Conservation (phyloP, 2,888 invertebrate genomes). For the Pantelozetes paolii region DNA sequence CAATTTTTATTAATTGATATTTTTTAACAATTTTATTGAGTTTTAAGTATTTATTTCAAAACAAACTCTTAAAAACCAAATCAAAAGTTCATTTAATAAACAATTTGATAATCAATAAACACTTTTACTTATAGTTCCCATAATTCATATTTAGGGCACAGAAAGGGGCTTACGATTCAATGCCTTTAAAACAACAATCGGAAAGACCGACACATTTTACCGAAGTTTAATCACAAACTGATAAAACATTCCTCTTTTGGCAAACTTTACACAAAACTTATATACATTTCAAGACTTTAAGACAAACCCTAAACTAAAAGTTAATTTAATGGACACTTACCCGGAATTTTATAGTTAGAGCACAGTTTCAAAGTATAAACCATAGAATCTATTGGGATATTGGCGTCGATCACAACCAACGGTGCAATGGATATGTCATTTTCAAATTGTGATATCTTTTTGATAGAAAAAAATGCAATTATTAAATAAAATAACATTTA, state of each 20-base stretch:
- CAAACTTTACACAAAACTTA: no score
- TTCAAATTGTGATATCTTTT: slow-evolving; percentile 62
- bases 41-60: neutral
- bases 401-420: slow-evolving; percentile 78
- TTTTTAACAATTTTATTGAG: neutral
- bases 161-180: neutral
- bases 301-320: neutral
- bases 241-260: no score
- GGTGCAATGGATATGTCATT: slow-evolving; percentile 62
- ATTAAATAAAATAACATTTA: neutral
- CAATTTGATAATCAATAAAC: neutral
- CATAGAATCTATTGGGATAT: slow-evolving; percentile 67
- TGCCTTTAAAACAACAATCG: neutral
- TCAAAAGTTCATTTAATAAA: slow-evolving; percentile 8
- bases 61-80: neutral
- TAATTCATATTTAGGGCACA: neutral
- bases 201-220: slow-evolving; percentile 21
- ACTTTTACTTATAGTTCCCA: slow-evolving; percentile 20
- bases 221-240: slow-evolving; percentile 13
- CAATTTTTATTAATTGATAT: no score
- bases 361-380: slow-evolving; percentile 63
- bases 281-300: no score
- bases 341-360: slow-evolving; percentile 60
- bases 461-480: slow-evolving; percentile 47
- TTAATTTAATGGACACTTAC: slow-evolving; percentile 26